phyloP scores from a whole-genome alignment of 2,113 vertebrate species.

The Oncorhynchus keta region DNA sequence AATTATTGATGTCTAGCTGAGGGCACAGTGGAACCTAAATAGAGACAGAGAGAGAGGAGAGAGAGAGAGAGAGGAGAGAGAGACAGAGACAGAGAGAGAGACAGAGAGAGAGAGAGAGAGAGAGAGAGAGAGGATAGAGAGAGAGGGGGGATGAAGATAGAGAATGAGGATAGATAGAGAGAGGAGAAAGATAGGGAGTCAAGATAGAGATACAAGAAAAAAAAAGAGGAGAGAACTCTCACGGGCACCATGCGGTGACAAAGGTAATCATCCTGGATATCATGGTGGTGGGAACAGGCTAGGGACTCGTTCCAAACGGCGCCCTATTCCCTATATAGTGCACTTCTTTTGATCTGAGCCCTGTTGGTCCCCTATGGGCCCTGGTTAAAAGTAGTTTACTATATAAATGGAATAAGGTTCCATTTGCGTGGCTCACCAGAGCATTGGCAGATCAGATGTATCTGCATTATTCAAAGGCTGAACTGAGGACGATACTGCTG shows the following conservation, averaged over 20 bases:
- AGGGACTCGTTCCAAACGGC: too few relatives aligned
- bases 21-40: constrained; percentile 3
- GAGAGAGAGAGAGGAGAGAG: accelerated
- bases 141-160: too few relatives aligned
- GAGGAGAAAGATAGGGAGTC: too few relatives aligned
- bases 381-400: too few relatives aligned
- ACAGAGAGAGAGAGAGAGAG: too few relatives aligned
- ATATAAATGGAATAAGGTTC: too few relatives aligned
- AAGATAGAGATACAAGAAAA: too few relatives aligned
- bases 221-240: too few relatives aligned
- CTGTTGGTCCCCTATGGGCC: too few relatives aligned
- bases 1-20: constrained; percentile 26
- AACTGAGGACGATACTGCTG: constrained; percentile 11
- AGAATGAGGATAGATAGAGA: too few relatives aligned
- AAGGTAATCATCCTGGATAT: neutral
- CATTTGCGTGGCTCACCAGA: neutral
- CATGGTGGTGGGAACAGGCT: neutral
- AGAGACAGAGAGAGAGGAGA: neutral
- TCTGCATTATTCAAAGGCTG: constrained; percentile 39
- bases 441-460: constrained; percentile 7
- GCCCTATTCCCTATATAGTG: neutral
- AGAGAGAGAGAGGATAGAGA: too few relatives aligned
- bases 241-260: neutral
- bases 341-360: neutral
- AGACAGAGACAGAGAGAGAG: too few relatives aligned